phyloP scores from a whole-genome alignment of 2,888 invertebrate genomes.

The Monopis laevigella region DNA sequence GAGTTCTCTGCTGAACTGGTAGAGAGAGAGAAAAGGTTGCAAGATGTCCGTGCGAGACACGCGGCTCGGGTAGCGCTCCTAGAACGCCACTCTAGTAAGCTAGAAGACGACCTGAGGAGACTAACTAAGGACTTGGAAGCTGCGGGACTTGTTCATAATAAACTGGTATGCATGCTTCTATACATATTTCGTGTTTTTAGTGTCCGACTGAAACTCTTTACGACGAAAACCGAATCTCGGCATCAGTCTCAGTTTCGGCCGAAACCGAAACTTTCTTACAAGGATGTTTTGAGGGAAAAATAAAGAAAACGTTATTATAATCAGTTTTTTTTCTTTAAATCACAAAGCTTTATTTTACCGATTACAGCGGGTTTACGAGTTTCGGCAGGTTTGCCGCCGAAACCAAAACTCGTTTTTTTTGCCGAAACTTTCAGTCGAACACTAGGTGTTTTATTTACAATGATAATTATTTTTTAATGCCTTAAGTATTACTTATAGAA shows the following conservation, averaged over 20 bases:
- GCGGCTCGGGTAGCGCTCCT: slow-evolving; percentile 46
- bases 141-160: slow-evolving; percentile 23
- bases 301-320: too few species aligned
- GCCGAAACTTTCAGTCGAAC: too few species aligned
- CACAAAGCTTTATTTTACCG: too few species aligned
- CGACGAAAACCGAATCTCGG: not conserved
- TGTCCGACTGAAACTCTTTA: not conserved
- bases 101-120: slow-evolving; percentile 52
- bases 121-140: slow-evolving; percentile 40
- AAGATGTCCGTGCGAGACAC: slow-evolving; percentile 41
- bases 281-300: too few species aligned
- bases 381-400: too few species aligned
- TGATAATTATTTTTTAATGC: too few species aligned
- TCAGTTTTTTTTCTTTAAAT: too few species aligned
- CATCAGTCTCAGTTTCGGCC: not conserved
- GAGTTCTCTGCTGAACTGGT: slow-evolving; percentile 40
- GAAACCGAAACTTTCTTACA: not conserved
- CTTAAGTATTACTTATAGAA: too few species aligned
- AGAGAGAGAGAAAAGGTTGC: slow-evolving; percentile 44
- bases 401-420: too few species aligned
- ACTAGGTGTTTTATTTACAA: too few species aligned
- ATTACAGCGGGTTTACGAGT: too few species aligned
- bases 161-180: slow-evolving; percentile 29
- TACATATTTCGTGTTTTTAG: not conserved
- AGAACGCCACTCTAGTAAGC: slow-evolving; percentile 46